These are phyloP conservation scores for Danio kyathit DNA, from an alignment of 2,797 vertebrate species.

Conservation along the genomic window DNA sequence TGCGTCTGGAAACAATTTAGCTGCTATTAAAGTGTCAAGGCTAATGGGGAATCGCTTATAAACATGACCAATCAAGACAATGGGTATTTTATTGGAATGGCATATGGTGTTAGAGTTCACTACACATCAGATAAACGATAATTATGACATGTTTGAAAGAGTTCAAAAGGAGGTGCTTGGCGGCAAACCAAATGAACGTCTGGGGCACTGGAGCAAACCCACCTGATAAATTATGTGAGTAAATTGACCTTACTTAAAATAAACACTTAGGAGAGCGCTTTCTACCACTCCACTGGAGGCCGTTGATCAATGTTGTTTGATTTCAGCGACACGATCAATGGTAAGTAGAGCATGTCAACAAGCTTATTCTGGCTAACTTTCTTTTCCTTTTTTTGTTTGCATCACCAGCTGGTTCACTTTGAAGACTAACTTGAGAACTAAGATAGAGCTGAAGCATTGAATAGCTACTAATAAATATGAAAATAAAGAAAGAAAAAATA, in stretches of 20 bases:
- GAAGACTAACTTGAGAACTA: background rate
- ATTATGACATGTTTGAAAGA: constrained; percentile 33
- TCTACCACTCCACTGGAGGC: background rate
- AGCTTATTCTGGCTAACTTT: constrained; percentile 5
- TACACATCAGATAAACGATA: constrained; percentile 56
- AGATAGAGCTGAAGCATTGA: background rate
- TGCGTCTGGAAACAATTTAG: constrained; percentile 77
- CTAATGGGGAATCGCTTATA: constrained; percentile 68
- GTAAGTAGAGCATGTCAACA: constrained; percentile 28
- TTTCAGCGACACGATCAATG: constrained; percentile 30
- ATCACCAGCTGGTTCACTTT: background rate
- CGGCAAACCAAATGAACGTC: constrained; percentile 57
- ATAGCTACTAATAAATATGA: background rate
- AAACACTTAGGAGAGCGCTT: constrained; percentile 18
- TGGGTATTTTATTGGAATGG: constrained; percentile 70
- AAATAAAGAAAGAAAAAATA: background rate
- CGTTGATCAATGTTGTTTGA: constrained; percentile 29
- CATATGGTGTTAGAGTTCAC: constrained; percentile 66
- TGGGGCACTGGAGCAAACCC: constrained; percentile 56
- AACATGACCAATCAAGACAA: constrained; percentile 66
- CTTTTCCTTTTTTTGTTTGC: background rate
- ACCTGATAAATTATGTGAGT: constrained; percentile 45
- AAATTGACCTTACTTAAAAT: constrained; percentile 42
- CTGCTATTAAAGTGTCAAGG: constrained; percentile 73
- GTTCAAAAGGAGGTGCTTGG: constrained; percentile 59